Percentiles rank a stretch among this genome's conserved stretches.
Evolutionary conservation across 2,888 invertebrate species (phyloP).

Genomic region (Mesorhabditis spiculigera): DNA sequence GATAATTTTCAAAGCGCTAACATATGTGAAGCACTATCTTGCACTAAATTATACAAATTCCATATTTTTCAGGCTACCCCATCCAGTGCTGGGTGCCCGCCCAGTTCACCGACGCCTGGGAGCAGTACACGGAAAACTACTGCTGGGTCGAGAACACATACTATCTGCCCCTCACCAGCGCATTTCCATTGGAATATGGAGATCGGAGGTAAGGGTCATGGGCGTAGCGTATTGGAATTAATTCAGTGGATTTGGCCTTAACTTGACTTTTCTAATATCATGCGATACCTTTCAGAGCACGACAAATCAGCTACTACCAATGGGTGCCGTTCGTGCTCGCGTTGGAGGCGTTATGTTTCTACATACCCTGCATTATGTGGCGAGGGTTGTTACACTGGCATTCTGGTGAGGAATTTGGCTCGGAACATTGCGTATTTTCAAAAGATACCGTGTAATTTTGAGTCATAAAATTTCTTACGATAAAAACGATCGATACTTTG

Average conservation of each 20-base stretch:
- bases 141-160: constrained; percentile 65
- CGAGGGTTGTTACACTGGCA: constrained; percentile 61
- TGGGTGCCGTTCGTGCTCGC: constrained; percentile 63
- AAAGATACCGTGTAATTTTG: no score
- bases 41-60: not conserved
- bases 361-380: constrained; percentile 64
- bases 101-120: constrained; percentile 63
- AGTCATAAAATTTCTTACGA: no score
- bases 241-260: not conserved
- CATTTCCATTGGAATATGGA: constrained; percentile 57
- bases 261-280: not conserved
- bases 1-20: no score
- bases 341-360: constrained; percentile 63
- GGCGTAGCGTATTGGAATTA: constrained; percentile 7
- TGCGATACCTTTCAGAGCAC: constrained; percentile 41
- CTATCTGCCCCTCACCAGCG: constrained; percentile 62
- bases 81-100: constrained; percentile 63
- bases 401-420: constrained; percentile 46
- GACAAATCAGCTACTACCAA: constrained; percentile 59
- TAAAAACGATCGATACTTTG: no score
- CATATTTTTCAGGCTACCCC: constrained; percentile 48
- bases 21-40: no score
- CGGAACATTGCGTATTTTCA: not conserved
- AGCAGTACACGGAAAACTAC: constrained; percentile 64
- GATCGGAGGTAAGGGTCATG: constrained; percentile 54